Base-by-base conservation (phyloP, 2,113 vertebrate genomes). In the Caretta caretta region DNA sequence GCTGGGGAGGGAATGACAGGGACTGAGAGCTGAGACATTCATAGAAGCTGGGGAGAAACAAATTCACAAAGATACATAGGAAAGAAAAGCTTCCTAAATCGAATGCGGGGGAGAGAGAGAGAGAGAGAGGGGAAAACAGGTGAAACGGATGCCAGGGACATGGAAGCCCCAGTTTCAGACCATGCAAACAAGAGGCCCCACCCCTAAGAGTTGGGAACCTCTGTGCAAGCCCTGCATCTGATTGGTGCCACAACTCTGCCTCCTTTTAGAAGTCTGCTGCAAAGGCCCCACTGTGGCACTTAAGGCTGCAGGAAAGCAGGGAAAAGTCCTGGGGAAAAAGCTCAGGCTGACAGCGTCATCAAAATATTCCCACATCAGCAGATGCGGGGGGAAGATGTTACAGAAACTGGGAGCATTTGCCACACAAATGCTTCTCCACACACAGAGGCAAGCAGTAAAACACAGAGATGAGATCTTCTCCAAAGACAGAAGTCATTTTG, bases 81-180 rank as follows among this genome's bases (percentile, higher is more conserved):
- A 75, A 93, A 90, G 83, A 86, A 94, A 96, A 89, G 5, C 8
- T 92, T 85, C 87, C n/a, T 42, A 75, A 95, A 91, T 29, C 35
- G 83, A 49, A 84, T 83, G 22, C n/a, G 59, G 16, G 29, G 75
- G 14, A 84, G 83, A n/a, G n/a, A n/a, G 3, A 78, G 31, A 35
- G 35, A 17, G 7, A 75, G 13, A 87, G 83, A 2, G 69, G 4
- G 9, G 56, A 94, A 91, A 91, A 84, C 24, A 87, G 38, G 92
- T 75, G 78, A 88, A 65, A 57, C 17, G 3, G 57, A 49, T 4
- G 22, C 35, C 19, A 86, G 46, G 57, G 25, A n/a, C 35, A 93
- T 49, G 42, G 75, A 84, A 94, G 49, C 90, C 46, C 80, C 29
- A 79, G 48, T 91, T 48, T 29, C 50, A 90, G 82, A 89, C 92